These are phyloP conservation scores for Buathra laborator DNA, from an alignment of 2,888 invertebrate genomes.

Conservation along the genomic window DNA sequence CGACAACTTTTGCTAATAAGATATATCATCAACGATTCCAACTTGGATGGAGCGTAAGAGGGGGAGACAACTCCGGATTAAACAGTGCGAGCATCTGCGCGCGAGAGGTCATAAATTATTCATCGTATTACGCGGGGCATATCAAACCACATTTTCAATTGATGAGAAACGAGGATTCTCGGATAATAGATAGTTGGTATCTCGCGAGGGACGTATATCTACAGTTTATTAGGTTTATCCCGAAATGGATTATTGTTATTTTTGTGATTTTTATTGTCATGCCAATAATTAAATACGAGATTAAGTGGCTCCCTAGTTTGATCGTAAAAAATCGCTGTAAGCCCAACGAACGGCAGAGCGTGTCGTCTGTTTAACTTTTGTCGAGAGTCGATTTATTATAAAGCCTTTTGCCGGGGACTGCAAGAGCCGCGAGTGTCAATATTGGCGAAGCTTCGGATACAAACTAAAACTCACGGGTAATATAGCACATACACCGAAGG, in stretches of 20 bases:
- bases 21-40: slow-evolving; percentile 52
- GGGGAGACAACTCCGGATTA: slow-evolving; percentile 26
- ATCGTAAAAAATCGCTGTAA: slow-evolving; percentile 12
- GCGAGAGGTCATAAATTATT: slow-evolving; percentile 61
- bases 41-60: slow-evolving; percentile 6
- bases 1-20: slow-evolving; percentile 55
- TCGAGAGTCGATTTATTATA: slow-evolving; percentile 51
- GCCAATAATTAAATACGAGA: slow-evolving; percentile 1
- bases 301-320: background rate
- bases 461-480: slow-evolving; percentile 20
- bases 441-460: slow-evolving; percentile 53
- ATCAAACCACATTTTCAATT: slow-evolving; percentile 69
- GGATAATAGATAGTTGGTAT: background rate
- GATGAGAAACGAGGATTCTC: slow-evolving; percentile 35
- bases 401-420: slow-evolving; percentile 21
- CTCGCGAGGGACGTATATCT: background rate
- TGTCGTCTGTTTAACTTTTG: slow-evolving; percentile 43
- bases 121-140: slow-evolving; percentile 66
- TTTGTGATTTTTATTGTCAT: background rate
- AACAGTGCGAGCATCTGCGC: slow-evolving; percentile 55
- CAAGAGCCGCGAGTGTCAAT: slow-evolving; percentile 48
- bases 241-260: background rate
- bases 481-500: background rate
- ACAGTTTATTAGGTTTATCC: background rate
- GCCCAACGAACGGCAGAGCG: background rate